These are phyloP conservation scores for Poecilus cupreus DNA, from an alignment of 2,888 invertebrate genomes.

Conservation along the genomic window DNA sequence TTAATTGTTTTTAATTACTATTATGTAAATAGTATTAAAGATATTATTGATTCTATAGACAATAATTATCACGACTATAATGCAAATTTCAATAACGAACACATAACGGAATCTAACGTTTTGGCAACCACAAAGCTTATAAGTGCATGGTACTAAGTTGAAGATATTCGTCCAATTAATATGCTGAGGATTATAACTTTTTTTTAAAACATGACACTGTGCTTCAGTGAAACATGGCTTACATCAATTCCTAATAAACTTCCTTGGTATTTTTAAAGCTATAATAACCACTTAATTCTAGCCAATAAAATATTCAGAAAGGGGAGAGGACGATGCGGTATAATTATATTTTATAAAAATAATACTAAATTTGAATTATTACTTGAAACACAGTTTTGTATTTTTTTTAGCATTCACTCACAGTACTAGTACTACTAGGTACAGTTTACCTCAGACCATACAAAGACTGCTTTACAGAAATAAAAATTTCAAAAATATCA, in stretches of 20 bases:
- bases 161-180: too few relatives aligned
- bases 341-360: not conserved
- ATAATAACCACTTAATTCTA: not conserved
- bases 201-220: not conserved
- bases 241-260: not conserved
- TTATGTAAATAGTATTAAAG: too few relatives aligned
- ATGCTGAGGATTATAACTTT: too few relatives aligned
- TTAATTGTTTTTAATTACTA: too few relatives aligned
- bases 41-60: too few relatives aligned
- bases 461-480: not conserved
- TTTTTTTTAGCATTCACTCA: too few relatives aligned
- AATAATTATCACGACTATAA: too few relatives aligned
- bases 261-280: not conserved
- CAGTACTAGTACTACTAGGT: too few relatives aligned
- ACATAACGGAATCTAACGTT: too few relatives aligned
- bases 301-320: not conserved
- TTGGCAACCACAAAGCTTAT: too few relatives aligned
- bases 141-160: too few relatives aligned
- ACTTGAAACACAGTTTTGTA: not conserved
- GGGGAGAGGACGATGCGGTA: not conserved
- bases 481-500: not conserved
- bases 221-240: not conserved
- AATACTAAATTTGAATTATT: not conserved
- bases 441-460: not conserved
- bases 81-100: too few relatives aligned